Evolutionary conservation across 2,113 vertebrate genomes (phyloP), one percentile per base, ranked within the genome.

Genomic region (Notechis scutatus): DNA sequence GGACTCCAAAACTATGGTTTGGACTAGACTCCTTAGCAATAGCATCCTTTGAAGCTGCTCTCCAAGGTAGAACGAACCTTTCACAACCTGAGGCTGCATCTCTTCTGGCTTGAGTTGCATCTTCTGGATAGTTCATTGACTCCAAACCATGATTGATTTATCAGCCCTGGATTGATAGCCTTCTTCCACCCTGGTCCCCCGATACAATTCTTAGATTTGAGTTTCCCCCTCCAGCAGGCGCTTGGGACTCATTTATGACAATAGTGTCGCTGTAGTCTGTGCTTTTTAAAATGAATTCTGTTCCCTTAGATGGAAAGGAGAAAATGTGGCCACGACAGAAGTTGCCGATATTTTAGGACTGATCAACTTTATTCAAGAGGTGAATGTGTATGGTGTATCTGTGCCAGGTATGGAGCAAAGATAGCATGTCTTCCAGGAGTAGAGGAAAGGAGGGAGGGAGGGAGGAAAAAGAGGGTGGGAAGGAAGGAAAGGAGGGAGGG

Each of bases 311-410:
- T 99, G 98, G 98, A 99, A 99, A 97, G 98, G 98, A 56, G 98
- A 99, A 96, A 99, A 99, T 0, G 98, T 99, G 90, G 98, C 98
- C 34, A 99, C 98, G 24, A 98, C 94, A 0, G 98, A 98, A 97
- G 97, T 97, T 1, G 97, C 97, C 57, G 97, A 98, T 94, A 93
- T 95, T 91, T 20, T 98, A 56, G 96, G 96, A 88, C 54, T 97
- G 90, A 85, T 97, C 47, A 94, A 96, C 47, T 97, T 96, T 3
- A 1, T 98, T 90, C 92, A 98, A 95, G 98, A 99, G 95, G 98
- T 97, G 21, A 98, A 96, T 55, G 98, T 99, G 8, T 99, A 99
- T 1, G 98, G 98, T 86, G 98, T 98, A 18, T 91, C 96, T 47
- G 97, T 99, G 47, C 98, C 98, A 98, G 98, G 98, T 99, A 97